Evolutionary conservation across 2,113 vertebrate genomes (phyloP), one percentile per base, ranked within the genome.

Genomic region (Miniopterus natalensis): DNA sequence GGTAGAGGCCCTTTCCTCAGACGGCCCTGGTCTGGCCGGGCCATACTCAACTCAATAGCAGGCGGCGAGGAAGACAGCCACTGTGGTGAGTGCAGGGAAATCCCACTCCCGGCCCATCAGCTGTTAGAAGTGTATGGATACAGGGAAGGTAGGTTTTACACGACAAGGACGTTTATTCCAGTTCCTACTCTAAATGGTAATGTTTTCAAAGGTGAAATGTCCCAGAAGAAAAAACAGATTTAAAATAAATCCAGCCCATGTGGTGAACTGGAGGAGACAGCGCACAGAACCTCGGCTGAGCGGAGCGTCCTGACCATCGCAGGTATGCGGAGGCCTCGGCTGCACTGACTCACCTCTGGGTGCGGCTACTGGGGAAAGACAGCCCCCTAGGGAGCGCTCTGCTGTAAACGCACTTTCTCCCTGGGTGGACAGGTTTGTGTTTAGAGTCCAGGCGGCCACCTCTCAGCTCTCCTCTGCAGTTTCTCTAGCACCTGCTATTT

Each of bases 381-480:
- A 0, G 31, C 29, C 13, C 61, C 36, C 63, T 36, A 36, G 36
- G 36, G 36, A 36, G 36, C 36, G 36, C 29, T 31, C 25, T 8
- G 5, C 5, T 51, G 0, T 25, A 59, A 27, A 31, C 1, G 61
- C 57, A 23, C 8, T 8, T 27, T 14, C 49, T 51, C 25, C 27
- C 61, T 12, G 27, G 61, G 61, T 31, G 8, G 21, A 59, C 23
- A 12, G 12, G 63, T 15, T 29, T 65, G 29, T 57, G 55, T 15
- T 51, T 29, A 27, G 63, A 65, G 63, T 14, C 63, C 63, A 31
- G 8, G 63, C 63, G 12, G 29, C 9, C 5, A 0, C 12, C 4
- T 0, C 8, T 9, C 59, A 5, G 59, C 1, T 1, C 40, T 5
- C 29, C 11, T 1, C 78, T 27, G 21, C 1, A 0, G 13, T 11